Percentiles rank a stretch among this genome's conserved stretches.
These are phyloP conservation scores for Saccostrea cuccullata DNA, from an alignment of 1,140 invertebrate genomes.

Conservation along the genomic window DNA sequence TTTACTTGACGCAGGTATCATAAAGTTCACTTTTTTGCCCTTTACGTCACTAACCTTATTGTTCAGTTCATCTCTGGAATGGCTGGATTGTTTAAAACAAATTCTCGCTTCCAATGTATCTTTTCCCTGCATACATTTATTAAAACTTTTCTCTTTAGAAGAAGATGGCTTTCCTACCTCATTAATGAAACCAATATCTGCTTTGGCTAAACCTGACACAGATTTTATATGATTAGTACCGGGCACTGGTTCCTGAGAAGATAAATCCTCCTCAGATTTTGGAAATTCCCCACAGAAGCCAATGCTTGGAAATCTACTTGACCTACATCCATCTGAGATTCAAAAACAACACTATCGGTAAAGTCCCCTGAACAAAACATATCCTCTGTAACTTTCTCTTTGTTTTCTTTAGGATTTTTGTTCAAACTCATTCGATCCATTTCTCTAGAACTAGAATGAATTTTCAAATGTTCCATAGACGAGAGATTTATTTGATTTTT, in stretches of 20 bases:
- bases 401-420: not conserved
- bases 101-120: too few relatives aligned
- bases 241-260: not conserved
- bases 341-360: conserved; percentile 67
- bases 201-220: not conserved
- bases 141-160: too few relatives aligned
- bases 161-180: not conserved
- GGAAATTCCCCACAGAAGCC: conserved; percentile 16
- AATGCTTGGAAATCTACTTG: not conserved
- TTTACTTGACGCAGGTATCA: not conserved
- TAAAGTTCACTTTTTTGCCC: not conserved
- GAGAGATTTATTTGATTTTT: not conserved
- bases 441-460: not conserved
- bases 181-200: not conserved
- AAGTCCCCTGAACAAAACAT: conserved; percentile 55
- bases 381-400: not conserved
- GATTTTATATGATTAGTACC: not conserved
- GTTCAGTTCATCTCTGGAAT: not conserved
- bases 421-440: not conserved
- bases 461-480: too few relatives aligned
- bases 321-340: conserved; percentile 63
- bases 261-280: not conserved
- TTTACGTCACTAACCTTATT: not conserved
- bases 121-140: too few relatives aligned
- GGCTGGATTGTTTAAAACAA: not conserved